Evolutionary conservation across 2,888 invertebrate genomes (phyloP).

Genomic region (Ecliptopera silaceata): DNA sequence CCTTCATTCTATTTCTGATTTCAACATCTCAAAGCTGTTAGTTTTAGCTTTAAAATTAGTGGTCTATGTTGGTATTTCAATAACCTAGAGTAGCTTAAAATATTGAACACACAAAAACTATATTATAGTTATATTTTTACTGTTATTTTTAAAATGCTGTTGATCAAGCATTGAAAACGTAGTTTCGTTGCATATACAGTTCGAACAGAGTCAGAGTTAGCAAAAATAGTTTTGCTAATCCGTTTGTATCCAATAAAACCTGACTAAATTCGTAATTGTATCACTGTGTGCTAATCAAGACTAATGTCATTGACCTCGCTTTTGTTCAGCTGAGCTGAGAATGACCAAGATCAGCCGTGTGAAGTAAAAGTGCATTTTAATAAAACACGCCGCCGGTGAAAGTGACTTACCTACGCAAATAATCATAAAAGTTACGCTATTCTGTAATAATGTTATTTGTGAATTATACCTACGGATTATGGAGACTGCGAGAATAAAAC

Average conservation of each 20-base stretch:
- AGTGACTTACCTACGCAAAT: conserved; percentile 38
- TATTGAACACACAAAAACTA: too few relatives aligned
- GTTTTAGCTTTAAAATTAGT: too few relatives aligned
- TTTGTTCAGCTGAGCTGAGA: conserved; percentile 19
- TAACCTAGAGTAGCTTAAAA: too few relatives aligned
- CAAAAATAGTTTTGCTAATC: background rate
- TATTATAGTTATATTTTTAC: too few relatives aligned
- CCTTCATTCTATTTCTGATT: too few relatives aligned
- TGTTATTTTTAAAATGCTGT: too few relatives aligned
- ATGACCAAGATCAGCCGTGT: conserved; percentile 28
- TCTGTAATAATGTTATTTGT: conserved; percentile 44
- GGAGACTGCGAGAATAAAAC: conserved; percentile 17
- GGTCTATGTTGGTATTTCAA: too few relatives aligned
- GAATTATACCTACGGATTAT: conserved; percentile 25
- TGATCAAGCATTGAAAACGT: too few relatives aligned
- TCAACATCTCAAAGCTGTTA: too few relatives aligned
- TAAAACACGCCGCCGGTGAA: conserved; percentile 29
- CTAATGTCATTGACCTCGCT: conserved; percentile 19
- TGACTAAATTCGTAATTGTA: background rate
- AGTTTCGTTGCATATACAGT: background rate
- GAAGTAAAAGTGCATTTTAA: conserved; percentile 37
- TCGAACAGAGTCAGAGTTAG: background rate
- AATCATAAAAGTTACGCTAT: conserved; percentile 47
- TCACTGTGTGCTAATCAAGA: conserved; percentile 15
- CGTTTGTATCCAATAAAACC: background rate